These are phyloP conservation scores for Caenorhabditis drosophilae DNA, from an alignment of 2,888 invertebrate genomes.

Conservation along the genomic window DNA sequence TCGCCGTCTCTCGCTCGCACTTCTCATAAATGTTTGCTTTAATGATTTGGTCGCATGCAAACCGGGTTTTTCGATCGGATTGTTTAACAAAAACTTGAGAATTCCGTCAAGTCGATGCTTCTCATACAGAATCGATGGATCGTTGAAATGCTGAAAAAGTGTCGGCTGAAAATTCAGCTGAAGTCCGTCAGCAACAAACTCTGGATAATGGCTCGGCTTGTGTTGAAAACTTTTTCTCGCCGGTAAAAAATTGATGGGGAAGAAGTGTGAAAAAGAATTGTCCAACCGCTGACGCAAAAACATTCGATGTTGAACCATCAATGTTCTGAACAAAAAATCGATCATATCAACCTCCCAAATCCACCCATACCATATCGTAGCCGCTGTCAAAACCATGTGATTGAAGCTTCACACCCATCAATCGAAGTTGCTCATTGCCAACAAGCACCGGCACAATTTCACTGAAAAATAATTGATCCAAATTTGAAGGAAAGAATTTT, in stretches of 20 bases:
- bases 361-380: slow-evolving; percentile 74
- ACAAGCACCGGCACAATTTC: slow-evolving; percentile 65
- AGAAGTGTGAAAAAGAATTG: slow-evolving; percentile 65
- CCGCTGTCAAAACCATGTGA: slow-evolving; percentile 71
- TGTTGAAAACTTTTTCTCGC: slow-evolving; percentile 10
- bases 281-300: slow-evolving; percentile 76
- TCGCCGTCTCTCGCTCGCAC: slow-evolving; percentile 1
- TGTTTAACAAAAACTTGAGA: slow-evolving; percentile 55
- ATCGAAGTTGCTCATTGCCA: slow-evolving; percentile 57
- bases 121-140: slow-evolving; percentile 43
- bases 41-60: slow-evolving; percentile 56
- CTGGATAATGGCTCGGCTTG: slow-evolving; percentile 17
- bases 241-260: slow-evolving; percentile 38
- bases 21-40: slow-evolving; percentile 51
- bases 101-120: slow-evolving; percentile 40
- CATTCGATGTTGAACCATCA: slow-evolving; percentile 82
- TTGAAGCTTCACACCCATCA: slow-evolving; percentile 71
- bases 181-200: too few species aligned
- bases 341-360: neutral
- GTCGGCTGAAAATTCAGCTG: too few species aligned
- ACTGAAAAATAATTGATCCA: slow-evolving; percentile 19
- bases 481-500: too few species aligned
- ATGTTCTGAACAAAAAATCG: slow-evolving; percentile 69
- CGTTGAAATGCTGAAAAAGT: slow-evolving; percentile 35
- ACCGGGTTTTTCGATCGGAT: slow-evolving; percentile 54